Conservation (phyloP, 1,140 invertebrate species). For the Ladona fulva region DNA sequence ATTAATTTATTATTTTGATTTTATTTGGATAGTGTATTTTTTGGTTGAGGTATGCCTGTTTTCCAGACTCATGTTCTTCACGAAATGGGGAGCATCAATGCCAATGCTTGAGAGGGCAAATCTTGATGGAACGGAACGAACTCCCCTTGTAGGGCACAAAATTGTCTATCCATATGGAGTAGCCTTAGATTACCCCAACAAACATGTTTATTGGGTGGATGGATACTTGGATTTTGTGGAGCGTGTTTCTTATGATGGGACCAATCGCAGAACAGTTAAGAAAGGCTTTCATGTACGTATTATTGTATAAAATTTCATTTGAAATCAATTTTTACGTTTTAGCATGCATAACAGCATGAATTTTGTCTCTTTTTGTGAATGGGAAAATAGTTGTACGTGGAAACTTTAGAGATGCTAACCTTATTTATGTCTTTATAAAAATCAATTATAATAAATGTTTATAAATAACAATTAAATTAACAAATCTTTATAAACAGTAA, state of each 20-base stretch:
- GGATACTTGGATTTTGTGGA: constrained; percentile 65
- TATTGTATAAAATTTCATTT: background rate
- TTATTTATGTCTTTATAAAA: too few species aligned
- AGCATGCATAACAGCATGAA: too few species aligned
- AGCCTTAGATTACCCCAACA: constrained; percentile 58
- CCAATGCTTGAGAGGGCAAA: constrained; percentile 51
- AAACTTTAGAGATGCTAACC: too few species aligned
- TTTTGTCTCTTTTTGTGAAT: too few species aligned
- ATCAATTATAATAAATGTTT: too few species aligned
- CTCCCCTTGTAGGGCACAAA: constrained; percentile 26
- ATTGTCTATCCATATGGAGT: constrained; percentile 66
- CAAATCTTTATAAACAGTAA: too few species aligned
- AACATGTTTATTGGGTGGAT: constrained; percentile 71
- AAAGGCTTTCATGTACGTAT: constrained; percentile 44
- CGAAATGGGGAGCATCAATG: constrained; percentile 55
- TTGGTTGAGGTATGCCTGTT: too few species aligned
- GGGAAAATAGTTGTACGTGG: too few species aligned
- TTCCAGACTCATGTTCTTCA: constrained; percentile 62
- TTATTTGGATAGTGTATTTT: too few species aligned
- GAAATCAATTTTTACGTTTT: too few species aligned
- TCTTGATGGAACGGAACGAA: constrained; percentile 49
- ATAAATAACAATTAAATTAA: too few species aligned
- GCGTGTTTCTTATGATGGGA: constrained; percentile 58
- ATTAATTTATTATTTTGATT: too few species aligned
- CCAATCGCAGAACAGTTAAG: constrained; percentile 51